A percentile compares a stretch with the other conserved stretches of the same genome.
phyloP scores from a whole-genome alignment of 2,888 invertebrate species.

The Rhamnusium bicolor region DNA sequence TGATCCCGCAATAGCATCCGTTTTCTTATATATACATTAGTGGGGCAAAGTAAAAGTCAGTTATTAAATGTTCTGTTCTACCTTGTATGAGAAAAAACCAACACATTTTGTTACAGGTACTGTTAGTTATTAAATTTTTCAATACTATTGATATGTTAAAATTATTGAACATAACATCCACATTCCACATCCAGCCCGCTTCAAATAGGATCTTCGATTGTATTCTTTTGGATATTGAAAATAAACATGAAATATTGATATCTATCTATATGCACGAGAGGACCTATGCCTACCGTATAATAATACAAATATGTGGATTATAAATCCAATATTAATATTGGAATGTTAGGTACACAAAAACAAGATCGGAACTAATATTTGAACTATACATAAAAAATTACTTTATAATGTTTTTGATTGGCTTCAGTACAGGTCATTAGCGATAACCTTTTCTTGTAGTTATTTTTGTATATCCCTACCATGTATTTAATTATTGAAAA shows the following conservation, averaged over 20 bases:
- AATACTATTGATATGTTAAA: no score
- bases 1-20: no score
- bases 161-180: background rate
- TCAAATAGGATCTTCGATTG: background rate
- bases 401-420: background rate
- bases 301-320: background rate
- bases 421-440: background rate
- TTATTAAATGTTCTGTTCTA: no score
- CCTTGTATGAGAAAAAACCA: no score
- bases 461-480: slow-evolving; percentile 4
- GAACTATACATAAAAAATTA: background rate
- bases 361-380: background rate
- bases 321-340: background rate
- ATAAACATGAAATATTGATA: background rate
- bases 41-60: no score
- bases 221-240: background rate
- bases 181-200: no score
- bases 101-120: no score
- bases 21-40: no score
- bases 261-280: background rate
- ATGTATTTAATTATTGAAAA: slow-evolving; percentile 6
- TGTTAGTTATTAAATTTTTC: no score
- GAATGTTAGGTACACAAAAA: background rate
- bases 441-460: background rate
- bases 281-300: background rate